Base-by-base conservation (phyloP, 2,888 invertebrate species). In the Pinctada fucata region DNA sequence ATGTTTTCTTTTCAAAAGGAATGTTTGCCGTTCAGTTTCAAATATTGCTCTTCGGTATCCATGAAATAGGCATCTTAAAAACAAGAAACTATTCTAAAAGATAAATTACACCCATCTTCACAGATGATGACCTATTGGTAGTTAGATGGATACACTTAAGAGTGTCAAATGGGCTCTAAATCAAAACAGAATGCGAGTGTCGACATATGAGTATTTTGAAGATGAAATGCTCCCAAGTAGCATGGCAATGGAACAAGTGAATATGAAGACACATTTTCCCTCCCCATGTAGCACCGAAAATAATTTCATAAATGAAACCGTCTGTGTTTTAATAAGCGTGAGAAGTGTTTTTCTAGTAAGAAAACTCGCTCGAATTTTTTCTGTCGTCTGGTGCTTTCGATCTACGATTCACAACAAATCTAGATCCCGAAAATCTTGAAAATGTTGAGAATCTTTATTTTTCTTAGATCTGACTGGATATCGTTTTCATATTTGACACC, bases 321-420 rank as follows among this genome's bases (percentile, higher is more conserved):
- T 75, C 68, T 75, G 75, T 75, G 78, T 78, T 78, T 69, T 74
- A 78, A 78, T 78, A 78, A 73, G 52, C 78, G 78, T 78, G 78
- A 78, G 78, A 78, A 77, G 68, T 58, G 69, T 58, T 75, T 47
- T 75, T 63, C 48, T 63, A 69, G 75, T 67, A 67, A 49, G 52
- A 48, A 49, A 69, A 45, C 66, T 13, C 50, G 31, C 63, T 31
- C 66, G 47, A 45, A 13, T 6, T 47, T 45, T n/a, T 13, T 31
- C 31, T 47, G 68, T 68, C 68, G 47, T 31, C 47, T 8, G 48
- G 68, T 68, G 68, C 68, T 68, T 68, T 68, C 13, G 6, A 68
- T 68, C 31, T 68, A 68, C 58, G 8, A 58, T 58, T 58, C 58
- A 58, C 13, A 58, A 58, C 58, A 58, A 58, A 6, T 58, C 13